phyloP scores from a whole-genome alignment of 1,140 invertebrate species.

The Idris sp. region DNA sequence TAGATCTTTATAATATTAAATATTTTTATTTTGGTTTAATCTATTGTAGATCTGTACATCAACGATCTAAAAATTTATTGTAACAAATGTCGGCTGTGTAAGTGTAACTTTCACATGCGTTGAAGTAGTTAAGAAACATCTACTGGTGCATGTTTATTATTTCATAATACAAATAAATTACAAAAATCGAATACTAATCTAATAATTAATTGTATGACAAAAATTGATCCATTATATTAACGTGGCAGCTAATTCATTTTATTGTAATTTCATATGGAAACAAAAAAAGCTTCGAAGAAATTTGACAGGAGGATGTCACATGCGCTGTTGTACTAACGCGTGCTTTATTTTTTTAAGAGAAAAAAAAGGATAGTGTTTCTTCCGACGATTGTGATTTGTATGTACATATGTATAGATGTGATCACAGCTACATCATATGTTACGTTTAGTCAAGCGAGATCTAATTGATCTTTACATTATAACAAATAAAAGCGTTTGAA shows the following conservation, averaged over 20 bases:
- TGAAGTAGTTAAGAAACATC: constrained; percentile 29
- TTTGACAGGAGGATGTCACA: constrained; percentile 25
- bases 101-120: constrained; percentile 59
- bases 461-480: constrained; percentile 69
- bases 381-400: constrained; percentile 61
- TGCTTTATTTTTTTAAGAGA: constrained; percentile 64
- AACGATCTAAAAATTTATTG: constrained; percentile 43
- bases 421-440: constrained; percentile 60
- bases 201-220: too few species aligned
- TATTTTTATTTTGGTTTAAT: too few species aligned
- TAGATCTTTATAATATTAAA: too few species aligned
- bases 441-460: constrained; percentile 68
- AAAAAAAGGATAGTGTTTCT: constrained; percentile 50
- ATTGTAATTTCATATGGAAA: constrained; percentile 5
- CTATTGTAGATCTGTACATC: constrained; percentile 34
- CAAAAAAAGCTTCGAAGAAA: constrained; percentile 6
- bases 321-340: constrained; percentile 57
- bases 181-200: constrained; percentile 23
- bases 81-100: constrained; percentile 64
- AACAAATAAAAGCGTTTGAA: constrained; percentile 43
- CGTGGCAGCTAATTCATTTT: constrained; percentile 35
- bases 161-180: too few species aligned
- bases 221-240: constrained; percentile 22
- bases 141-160: constrained; percentile 43
- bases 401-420: constrained; percentile 71